Base-by-base conservation (phyloP, 2,888 invertebrate species). In the Chesias legatella region DNA sequence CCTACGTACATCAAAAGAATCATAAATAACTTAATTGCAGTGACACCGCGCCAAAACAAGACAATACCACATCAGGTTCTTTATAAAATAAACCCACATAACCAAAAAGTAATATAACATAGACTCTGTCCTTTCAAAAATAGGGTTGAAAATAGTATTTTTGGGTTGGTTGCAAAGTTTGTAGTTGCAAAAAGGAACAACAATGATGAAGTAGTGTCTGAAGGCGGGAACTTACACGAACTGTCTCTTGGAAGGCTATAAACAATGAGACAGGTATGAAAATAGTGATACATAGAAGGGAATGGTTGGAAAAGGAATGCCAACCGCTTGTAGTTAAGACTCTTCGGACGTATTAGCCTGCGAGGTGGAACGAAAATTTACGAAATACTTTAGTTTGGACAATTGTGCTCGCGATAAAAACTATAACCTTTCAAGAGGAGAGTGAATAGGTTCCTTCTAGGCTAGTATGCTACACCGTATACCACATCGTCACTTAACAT, bases 151-250 rank as follows among this genome's bases (percentile, higher is more conserved):
- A 10, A 5, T 27, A 6, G 13, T 7, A 6, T 3, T 39, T 31
- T 17, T 36, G 22, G 10, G 5, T 8, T 1, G 0, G 28, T n/a
- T 17, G 9, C 9, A 6, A 9, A 7, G 29, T 10, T 37, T 38
- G 34, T 43, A 31, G 51, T 60, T 53, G 41, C 38, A 48, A 42
- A 44, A 60, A 61, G 53, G 63, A 60, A 68, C 68, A 67, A 66
- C 64, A 69, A 74, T 76, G 75, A 75, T 74, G 66, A 63, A 76
- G 65, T 60, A 58, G 57, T 60, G 45, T 75, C 3, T 26, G 44
- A 26, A 36, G 73, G 73, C 68, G 72, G 67, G 56, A 56, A 60
- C 63, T 50, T 60, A 73, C 74, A 74, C 68, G 70, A 58, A 55
- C 38, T 29, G 44, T 36, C 37, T 33, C 36, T 49, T 17, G 36